Evolutionary conservation across 2,888 invertebrate genomes (phyloP), one percentile per base, ranked within the genome.

Genomic region (Lithophane ornitopus): DNA sequence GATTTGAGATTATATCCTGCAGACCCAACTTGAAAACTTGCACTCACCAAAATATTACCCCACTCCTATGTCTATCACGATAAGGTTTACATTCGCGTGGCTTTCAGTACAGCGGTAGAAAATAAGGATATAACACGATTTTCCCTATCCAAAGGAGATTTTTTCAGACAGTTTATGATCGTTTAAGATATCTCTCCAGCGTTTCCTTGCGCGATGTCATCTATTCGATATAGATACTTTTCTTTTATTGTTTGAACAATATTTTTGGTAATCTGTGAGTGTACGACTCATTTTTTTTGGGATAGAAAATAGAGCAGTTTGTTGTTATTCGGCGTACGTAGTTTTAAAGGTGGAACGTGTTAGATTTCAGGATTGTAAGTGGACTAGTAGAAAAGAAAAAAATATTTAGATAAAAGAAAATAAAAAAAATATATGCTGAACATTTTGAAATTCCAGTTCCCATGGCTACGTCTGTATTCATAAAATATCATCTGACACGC

Each of bases 121-220:
- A 41, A 41, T 26, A 28, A 22, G n/a, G 2, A 39, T 78, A 80
- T 74, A 67, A 70, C 14, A 67, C 41, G 81, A 73, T 80, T 81
- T 81, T 81, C 74, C 81, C 81, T 81, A 86, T 85, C 87, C 87
- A 87, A 83, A 88, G 89, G 80, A 88, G 90, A 89, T 89, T 90
- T 90, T 91, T 89, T 85, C 86, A 81, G 90, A 88, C 87, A 90
- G 87, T 91, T 91, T 92, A 92, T 89, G 89, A 88, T 79, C 89
- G 82, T 88, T 91, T 90, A 88, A 87, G 89, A 89, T 90, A 90
- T 90, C 89, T 89, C 70, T 73, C 44, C 81, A 81, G 82, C 86
- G 80, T 65, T 84, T 61, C 63, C 73, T 66, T 56, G 74, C 78
- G 80, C 75, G 80, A 80, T 81, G 80, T 85, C 80, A 76, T 83